phyloP scores from a whole-genome alignment of 2,797 vertebrate species.

The Dallia pectoralis region DNA sequence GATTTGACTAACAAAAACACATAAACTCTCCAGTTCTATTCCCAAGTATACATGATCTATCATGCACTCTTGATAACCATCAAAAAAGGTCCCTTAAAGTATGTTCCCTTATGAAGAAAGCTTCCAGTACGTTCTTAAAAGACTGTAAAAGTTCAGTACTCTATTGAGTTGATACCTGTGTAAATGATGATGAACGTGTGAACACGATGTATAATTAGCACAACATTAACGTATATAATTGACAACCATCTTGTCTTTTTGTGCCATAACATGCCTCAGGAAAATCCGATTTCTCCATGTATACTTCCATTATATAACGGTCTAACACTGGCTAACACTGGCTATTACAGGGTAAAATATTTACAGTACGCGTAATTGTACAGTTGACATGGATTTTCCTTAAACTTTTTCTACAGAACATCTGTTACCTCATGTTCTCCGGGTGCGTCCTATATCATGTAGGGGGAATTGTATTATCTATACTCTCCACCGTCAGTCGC shows the following conservation, averaged over 20 bases:
- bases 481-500: no score
- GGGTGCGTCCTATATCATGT: not conserved
- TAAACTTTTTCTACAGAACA: conserved; percentile 10
- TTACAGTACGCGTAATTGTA: conserved; percentile 10
- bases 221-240: not conserved
- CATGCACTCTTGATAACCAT: not conserved
- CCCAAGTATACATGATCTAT: not conserved
- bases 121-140: not conserved
- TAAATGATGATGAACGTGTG: not conserved
- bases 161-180: not conserved
- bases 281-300: not conserved
- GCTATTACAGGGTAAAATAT: not conserved
- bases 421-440: not conserved
- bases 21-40: not conserved
- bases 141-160: not conserved
- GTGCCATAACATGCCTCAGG: not conserved
- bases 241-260: not conserved
- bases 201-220: not conserved
- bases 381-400: conserved; percentile 6
- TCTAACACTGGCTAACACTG: not conserved
- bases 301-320: not conserved
- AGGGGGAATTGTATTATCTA: not conserved
- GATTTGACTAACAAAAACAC: not conserved
- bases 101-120: not conserved
- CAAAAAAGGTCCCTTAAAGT: not conserved